Conservation (phyloP, 2,888 invertebrate genomes). For the Drosophila merina region DNA sequence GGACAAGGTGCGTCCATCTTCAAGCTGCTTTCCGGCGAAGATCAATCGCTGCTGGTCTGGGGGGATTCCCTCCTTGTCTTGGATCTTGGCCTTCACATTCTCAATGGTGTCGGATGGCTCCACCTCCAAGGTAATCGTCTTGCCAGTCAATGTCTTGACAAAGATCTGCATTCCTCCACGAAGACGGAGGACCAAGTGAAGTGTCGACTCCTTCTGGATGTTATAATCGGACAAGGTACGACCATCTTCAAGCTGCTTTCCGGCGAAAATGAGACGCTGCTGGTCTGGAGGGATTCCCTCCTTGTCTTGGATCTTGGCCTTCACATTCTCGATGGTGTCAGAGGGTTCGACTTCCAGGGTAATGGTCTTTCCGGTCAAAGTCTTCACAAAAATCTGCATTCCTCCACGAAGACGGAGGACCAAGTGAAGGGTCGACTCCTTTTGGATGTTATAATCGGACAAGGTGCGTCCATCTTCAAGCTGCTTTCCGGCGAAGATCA, state of each 20-base stretch:
- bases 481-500: constrained; percentile 62
- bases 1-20: constrained; percentile 74
- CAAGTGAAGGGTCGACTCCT: constrained; percentile 57
- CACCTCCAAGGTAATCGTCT: constrained; percentile 61
- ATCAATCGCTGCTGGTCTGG: constrained; percentile 79
- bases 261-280: constrained; percentile 60
- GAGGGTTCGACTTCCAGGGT: constrained; percentile 50
- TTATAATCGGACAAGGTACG: constrained; percentile 58
- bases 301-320: constrained; percentile 61
- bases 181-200: constrained; percentile 57
- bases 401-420: constrained; percentile 59
- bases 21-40: constrained; percentile 76
- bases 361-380: constrained; percentile 56
- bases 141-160: constrained; percentile 73
- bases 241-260: constrained; percentile 58
- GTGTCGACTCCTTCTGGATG: constrained; percentile 59
- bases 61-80: constrained; percentile 77
- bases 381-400: constrained; percentile 65
- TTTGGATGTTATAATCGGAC: constrained; percentile 59
- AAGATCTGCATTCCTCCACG: constrained; percentile 73
- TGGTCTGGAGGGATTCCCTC: constrained; percentile 62
- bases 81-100: constrained; percentile 75
- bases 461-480: constrained; percentile 59
- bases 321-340: constrained; percentile 59
- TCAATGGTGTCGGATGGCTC: constrained; percentile 72